phyloP scores from a whole-genome alignment of 2,797 vertebrate genomes.

The Selene dorsalis region DNA sequence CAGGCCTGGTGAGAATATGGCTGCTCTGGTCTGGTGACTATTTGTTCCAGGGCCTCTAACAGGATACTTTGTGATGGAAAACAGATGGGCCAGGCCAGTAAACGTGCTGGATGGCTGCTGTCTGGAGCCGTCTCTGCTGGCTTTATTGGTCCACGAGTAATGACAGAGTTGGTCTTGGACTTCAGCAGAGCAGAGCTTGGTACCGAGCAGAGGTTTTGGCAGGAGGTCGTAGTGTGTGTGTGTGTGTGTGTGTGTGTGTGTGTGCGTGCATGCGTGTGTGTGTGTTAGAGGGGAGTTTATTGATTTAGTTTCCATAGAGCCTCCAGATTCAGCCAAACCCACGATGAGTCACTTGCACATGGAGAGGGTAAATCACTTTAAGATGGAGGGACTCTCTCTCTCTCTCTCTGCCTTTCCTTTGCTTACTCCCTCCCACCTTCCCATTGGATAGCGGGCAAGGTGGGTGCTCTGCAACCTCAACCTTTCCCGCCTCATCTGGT shows the following conservation, averaged over 20 bases:
- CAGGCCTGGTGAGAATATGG: not conserved
- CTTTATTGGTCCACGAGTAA: slow-evolving; percentile 58
- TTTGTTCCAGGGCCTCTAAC: slow-evolving; percentile 30
- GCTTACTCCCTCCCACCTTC: slow-evolving; percentile 1
- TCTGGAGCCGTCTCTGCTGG: slow-evolving; percentile 52
- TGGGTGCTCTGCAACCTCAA: slow-evolving; percentile 27
- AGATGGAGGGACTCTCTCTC: slow-evolving; percentile 63
- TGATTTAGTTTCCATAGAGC: slow-evolving; percentile 78
- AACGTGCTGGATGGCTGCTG: slow-evolving; percentile 38
- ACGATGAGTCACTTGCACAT: slow-evolving; percentile 77
- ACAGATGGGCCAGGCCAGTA: slow-evolving; percentile 65
- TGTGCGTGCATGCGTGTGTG: slow-evolving; percentile 28
- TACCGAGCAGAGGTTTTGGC: slow-evolving; percentile 60
- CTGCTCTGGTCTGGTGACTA: slow-evolving; percentile 3
- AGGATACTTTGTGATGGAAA: slow-evolving; percentile 56
- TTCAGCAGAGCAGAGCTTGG: slow-evolving; percentile 55
- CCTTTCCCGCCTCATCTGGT: slow-evolving; percentile 19
- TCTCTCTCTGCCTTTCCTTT: not conserved
- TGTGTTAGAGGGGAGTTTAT: slow-evolving; percentile 36
- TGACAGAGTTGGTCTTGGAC: slow-evolving; percentile 65
- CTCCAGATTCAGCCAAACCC: slow-evolving; percentile 60
- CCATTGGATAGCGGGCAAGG: slow-evolving; percentile 11
- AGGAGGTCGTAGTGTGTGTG: slow-evolving; percentile 30
- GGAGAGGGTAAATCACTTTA: slow-evolving; percentile 73
- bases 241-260: slow-evolving; percentile 36